Evolutionary conservation across 2,797 vertebrate species (phyloP), one percentile per base, ranked within the genome.

Genomic region (Hypotaenidia okinawae): DNA sequence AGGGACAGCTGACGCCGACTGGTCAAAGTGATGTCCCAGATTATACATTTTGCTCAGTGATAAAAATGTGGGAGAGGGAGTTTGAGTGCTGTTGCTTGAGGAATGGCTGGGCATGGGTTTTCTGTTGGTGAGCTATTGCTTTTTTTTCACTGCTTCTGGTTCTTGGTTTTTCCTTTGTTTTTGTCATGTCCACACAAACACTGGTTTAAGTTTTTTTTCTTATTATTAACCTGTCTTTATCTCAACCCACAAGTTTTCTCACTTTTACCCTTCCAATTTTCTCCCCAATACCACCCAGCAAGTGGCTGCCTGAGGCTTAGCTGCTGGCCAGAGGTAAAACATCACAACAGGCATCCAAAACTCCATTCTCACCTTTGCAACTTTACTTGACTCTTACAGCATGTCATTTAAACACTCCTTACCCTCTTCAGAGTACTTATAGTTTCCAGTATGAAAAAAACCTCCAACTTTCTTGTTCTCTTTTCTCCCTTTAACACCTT

Each of bases 151-250:
- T 32, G 41, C 10, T 49, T 8, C 2, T 0, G 1, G 37, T 69
- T 52, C n/a, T 14, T 13, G 3, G 5, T 8, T 47, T 80, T 43
- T 80, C 7, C 1, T 3, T 35, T 54, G n/a, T 25, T 33, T 5
- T 33, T 16, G 16, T 17, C 22, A 27, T 1, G 30, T 18, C 17
- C 4, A 22, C 30, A 7, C 3, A 5, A 27, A 13, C 6, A 2
- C 1, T 5, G 3, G 15, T 16, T 52, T 52, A 14, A 8, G 14
- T 7, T 18, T 4, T 17, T 37, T 22, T 35, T 15, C 5, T 30
- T 2, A 14, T 52, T 52, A 37, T 57, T 64, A 51, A 33, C 5
- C 17, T 59, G 11, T 41, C 51, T 68, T 63, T 23, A 69, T 47
- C 47, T 70, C 43, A 81, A 41, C 3, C 6, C 15, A 6, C n/a